A percentile compares a stretch with the other conserved stretches of the same genome.
phyloP scores from a whole-genome alignment of 2,113 vertebrate genomes.

The Entelurus aequoreus region DNA sequence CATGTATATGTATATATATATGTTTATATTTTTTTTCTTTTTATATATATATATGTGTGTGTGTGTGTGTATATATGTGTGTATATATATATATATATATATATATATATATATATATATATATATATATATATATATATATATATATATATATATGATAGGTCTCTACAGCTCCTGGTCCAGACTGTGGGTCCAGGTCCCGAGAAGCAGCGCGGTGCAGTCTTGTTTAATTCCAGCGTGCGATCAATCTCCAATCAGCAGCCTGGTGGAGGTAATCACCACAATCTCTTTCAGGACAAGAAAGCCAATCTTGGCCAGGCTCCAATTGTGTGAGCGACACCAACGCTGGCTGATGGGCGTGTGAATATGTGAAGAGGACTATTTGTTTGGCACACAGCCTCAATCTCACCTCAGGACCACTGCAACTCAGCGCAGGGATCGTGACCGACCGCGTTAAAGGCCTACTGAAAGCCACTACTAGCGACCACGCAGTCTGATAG shows the following conservation, averaged over 20 bases:
- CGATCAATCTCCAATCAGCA: slow-evolving; percentile 70
- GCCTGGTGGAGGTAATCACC: slow-evolving; percentile 55
- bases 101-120: too few relatives aligned
- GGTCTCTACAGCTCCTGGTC: background rate
- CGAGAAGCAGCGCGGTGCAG: slow-evolving; percentile 22
- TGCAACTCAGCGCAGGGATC: too few relatives aligned
- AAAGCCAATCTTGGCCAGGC: slow-evolving; percentile 56
- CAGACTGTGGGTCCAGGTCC: slow-evolving; percentile 29
- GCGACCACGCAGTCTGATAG: too few relatives aligned
- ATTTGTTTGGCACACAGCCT: slow-evolving; percentile 33
- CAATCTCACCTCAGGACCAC: slow-evolving; percentile 15
- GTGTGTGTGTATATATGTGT: too few relatives aligned
- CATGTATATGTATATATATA: too few relatives aligned
- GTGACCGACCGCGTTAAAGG: too few relatives aligned
- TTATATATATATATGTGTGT: too few relatives aligned
- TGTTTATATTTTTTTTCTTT: too few relatives aligned
- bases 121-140: too few relatives aligned
- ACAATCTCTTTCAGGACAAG: slow-evolving; percentile 51
- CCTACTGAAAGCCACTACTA: too few relatives aligned
- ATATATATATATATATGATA: too few relatives aligned
- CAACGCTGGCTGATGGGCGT: slow-evolving; percentile 55
- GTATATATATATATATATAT: too few relatives aligned
- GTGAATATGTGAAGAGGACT: slow-evolving; percentile 2
- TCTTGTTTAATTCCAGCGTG: slow-evolving; percentile 52
- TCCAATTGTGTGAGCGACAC: slow-evolving; percentile 41